A percentile compares a stretch with the other conserved stretches of the same genome.
Conservation (phyloP, 2,113 vertebrate genomes). For the Spea multiplicata region DNA sequence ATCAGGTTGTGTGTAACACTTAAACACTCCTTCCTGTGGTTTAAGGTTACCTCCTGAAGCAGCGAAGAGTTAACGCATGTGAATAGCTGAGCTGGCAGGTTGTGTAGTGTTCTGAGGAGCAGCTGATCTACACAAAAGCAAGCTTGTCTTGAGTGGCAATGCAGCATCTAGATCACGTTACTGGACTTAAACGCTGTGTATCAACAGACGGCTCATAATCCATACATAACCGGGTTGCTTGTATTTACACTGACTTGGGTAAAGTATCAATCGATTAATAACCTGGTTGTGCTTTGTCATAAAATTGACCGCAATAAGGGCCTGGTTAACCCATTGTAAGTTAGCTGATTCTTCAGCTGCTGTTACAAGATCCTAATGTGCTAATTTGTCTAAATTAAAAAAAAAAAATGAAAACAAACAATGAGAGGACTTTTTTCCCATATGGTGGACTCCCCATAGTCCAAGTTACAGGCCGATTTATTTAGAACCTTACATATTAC, state of each 20-base stretch:
- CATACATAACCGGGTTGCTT: conserved; percentile 12
- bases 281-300: neutral
- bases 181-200: conserved; percentile 49
- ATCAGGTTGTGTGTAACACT: conserved; percentile 15
- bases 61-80: conserved; percentile 25
- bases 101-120: conserved; percentile 36
- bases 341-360: neutral
- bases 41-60: conserved; percentile 10
- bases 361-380: too few species aligned
- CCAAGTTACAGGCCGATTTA: too few species aligned
- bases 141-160: conserved; percentile 45
- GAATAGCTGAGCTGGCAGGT: conserved; percentile 47
- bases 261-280: neutral
- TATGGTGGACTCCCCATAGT: too few species aligned
- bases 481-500: too few species aligned
- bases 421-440: too few species aligned
- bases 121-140: conserved; percentile 48
- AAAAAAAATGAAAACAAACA: too few species aligned
- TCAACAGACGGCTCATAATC: neutral
- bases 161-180: conserved; percentile 45
- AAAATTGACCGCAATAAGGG: neutral
- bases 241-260: neutral
- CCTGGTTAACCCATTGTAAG: neutral
- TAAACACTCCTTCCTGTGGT: conserved; percentile 23
- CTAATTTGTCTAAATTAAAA: too few species aligned